Conservation (phyloP, 35 echinoderm and acorn worm species). For the Ptychodera flava region DNA sequence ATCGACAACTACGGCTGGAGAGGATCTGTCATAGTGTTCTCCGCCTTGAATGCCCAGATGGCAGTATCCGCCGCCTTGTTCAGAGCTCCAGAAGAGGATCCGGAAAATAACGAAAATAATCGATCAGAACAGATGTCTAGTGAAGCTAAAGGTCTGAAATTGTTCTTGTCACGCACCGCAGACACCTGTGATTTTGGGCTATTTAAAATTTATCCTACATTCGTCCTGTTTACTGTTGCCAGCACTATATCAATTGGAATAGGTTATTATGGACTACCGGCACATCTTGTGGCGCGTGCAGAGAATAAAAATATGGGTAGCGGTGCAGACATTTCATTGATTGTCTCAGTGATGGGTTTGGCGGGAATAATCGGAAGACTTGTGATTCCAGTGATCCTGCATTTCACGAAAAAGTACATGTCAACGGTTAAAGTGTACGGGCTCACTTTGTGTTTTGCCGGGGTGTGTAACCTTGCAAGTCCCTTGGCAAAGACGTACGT, state of each 20-base stretch:
- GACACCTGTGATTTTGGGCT: too few relatives aligned
- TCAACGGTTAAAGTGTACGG: constrained; percentile 16
- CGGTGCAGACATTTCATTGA: constrained; percentile 21
- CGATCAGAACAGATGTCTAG: constrained; percentile 9
- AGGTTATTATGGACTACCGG: constrained; percentile 25
- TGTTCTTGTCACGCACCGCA: neutral
- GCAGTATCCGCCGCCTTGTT: too few relatives aligned
- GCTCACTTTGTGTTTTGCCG: neutral
- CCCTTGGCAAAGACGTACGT: constrained; percentile 33
- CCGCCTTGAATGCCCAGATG: too few relatives aligned
- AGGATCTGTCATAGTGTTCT: too few relatives aligned
- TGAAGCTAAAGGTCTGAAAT: neutral
- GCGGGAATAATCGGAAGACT: constrained; percentile 31
- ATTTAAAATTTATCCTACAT: too few relatives aligned
- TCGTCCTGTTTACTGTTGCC: too few relatives aligned
- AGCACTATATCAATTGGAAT: too few relatives aligned
- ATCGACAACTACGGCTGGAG: too few relatives aligned
- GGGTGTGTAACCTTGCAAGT: constrained; percentile 15
- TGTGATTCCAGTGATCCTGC: constrained; percentile 16
- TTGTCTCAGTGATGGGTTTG: constrained; percentile 45
- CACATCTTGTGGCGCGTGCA: constrained; percentile 27
- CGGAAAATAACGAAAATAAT: constrained; percentile 18
- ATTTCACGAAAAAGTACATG: constrained; percentile 11
- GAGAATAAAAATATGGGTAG: constrained; percentile 12
- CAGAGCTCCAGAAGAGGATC: neutral